These are phyloP conservation scores for Zaprionus taronus DNA, from an alignment of 1,140 invertebrate species.

Conservation along the genomic window DNA sequence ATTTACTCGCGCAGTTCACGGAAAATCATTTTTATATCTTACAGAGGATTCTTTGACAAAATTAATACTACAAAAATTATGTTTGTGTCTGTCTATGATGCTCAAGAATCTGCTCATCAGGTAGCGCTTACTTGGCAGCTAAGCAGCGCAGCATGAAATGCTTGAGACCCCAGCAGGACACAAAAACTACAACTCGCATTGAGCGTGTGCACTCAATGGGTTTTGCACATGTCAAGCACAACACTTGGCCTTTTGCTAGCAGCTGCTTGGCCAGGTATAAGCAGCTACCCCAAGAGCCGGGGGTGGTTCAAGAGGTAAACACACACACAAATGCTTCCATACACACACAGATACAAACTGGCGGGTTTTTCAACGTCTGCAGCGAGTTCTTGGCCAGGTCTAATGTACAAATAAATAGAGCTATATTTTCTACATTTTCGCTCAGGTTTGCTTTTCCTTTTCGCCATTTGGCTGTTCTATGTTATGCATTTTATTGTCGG, in stretches of 20 bases:
- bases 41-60: neutral
- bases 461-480: conserved; percentile 43
- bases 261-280: conserved; percentile 68
- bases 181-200: conserved; percentile 46
- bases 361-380: conserved; percentile 50
- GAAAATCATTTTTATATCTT: neutral
- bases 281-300: neutral
- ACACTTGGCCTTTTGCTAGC: conserved; percentile 78
- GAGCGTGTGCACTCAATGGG: conserved; percentile 41
- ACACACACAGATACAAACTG: conserved; percentile 6
- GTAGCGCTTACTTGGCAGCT: neutral
- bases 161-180: conserved; percentile 59
- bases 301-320: conserved; percentile 36
- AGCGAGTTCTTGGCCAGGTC: conserved; percentile 49
- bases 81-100: neutral
- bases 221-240: conserved; percentile 73
- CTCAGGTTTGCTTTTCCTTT: conserved; percentile 44
- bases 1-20: neutral
- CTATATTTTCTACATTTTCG: conserved; percentile 75
- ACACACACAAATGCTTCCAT: conserved; percentile 1
- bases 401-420: conserved; percentile 80
- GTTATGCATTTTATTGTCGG: conserved; percentile 83
- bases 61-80: conserved; percentile 4
- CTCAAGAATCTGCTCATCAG: neutral
- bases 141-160: conserved; percentile 67